Evolutionary conservation across 2,888 invertebrate genomes (phyloP).

Genomic region (Ptilodon capucinus): DNA sequence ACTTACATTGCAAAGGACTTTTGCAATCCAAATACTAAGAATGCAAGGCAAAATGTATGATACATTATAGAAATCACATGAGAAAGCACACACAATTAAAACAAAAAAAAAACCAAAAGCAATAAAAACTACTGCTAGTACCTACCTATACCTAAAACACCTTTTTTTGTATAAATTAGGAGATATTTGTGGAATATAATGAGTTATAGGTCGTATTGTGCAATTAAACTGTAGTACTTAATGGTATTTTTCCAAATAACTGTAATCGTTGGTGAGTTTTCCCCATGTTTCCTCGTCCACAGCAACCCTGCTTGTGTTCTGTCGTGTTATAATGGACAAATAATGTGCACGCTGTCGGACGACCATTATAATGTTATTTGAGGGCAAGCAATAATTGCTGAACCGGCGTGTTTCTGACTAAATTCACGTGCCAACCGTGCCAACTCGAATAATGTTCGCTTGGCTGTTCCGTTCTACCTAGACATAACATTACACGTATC

Average conservation of each 20-base stretch:
- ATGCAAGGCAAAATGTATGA: too few species aligned
- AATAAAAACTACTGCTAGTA: too few species aligned
- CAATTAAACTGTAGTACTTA: too few species aligned
- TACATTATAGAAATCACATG: too few species aligned
- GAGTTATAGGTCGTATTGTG: too few species aligned
- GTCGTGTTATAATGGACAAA: conserved; percentile 67
- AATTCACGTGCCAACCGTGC: conserved; percentile 30
- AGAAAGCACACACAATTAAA: too few species aligned
- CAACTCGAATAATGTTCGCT: conserved; percentile 31
- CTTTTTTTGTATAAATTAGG: too few species aligned
- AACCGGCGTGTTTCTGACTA: conserved; percentile 44
- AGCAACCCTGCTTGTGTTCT: conserved; percentile 30
- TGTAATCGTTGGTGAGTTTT: neutral
- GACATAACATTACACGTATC: conserved; percentile 5
- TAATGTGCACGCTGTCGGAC: conserved; percentile 63
- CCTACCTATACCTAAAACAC: too few species aligned
- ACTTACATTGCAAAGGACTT: too few species aligned
- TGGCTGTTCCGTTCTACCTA: conserved; percentile 15
- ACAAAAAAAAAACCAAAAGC: too few species aligned
- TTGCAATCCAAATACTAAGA: too few species aligned
- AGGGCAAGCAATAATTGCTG: conserved; percentile 62
- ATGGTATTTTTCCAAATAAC: neutral
- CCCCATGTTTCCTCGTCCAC: conserved; percentile 7
- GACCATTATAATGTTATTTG: conserved; percentile 74
- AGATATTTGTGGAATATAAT: too few species aligned